phyloP scores from a whole-genome alignment of 2,113 vertebrate species.

The Mystacornis crossleyi region DNA sequence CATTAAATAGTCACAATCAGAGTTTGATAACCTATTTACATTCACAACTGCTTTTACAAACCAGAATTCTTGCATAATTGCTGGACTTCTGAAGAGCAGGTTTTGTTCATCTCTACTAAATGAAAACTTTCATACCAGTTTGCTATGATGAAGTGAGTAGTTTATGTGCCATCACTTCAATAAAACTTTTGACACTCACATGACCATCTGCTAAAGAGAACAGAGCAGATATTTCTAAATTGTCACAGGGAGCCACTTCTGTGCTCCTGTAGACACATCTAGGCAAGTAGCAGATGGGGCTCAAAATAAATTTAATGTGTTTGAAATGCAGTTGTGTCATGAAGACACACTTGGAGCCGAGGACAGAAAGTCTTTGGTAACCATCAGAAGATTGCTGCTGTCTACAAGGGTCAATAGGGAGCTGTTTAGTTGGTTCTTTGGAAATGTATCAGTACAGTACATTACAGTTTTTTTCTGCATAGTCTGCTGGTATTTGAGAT shows the following conservation, averaged over 20 bases:
- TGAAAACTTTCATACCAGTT: not conserved
- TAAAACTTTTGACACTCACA: not conserved
- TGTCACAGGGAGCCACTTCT: not conserved
- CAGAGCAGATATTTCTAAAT: not conserved
- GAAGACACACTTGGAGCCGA: not conserved
- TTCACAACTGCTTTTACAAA: not conserved
- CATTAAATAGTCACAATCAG: not conserved
- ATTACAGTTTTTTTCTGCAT: not conserved
- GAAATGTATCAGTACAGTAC: not conserved
- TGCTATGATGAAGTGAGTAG: not conserved
- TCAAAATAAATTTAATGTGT: not conserved
- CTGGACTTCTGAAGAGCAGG: not conserved
- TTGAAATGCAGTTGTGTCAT: not conserved
- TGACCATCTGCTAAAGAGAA: not conserved
- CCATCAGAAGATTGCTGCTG: not conserved
- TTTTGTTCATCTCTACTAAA: not conserved
- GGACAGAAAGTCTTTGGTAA: not conserved
- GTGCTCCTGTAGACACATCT: not conserved
- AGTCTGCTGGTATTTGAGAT: not conserved
- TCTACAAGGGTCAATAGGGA: not conserved
- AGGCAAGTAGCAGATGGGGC: not conserved
- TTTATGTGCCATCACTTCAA: not conserved
- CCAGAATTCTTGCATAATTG: not conserved
- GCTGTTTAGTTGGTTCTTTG: not conserved
- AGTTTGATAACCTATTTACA: not conserved